Evolutionary conservation across 2,888 invertebrate genomes (phyloP).

Genomic region (Pyralis farinalis): DNA sequence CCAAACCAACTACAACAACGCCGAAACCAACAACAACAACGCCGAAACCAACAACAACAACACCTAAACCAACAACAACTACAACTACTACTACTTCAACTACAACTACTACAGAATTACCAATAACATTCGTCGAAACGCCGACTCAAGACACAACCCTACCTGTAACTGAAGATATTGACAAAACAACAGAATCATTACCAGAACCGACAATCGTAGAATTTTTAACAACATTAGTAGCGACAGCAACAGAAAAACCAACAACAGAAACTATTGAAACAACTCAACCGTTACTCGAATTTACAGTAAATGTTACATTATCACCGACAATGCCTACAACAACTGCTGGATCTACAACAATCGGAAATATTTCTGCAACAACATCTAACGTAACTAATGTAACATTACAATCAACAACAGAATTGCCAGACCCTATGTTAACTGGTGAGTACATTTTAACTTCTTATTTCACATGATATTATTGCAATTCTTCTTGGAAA

Average conservation of each 20-base stretch:
- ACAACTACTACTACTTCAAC: constrained; percentile 25
- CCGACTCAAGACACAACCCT: constrained; percentile 8
- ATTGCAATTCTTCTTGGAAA: no score
- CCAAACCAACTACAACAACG: constrained; percentile 25
- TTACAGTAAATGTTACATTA: constrained; percentile 61
- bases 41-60: constrained; percentile 27
- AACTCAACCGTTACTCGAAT: constrained; percentile 40
- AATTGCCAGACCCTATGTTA: background rate
- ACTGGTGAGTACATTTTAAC: constrained; percentile 6
- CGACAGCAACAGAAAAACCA: constrained; percentile 7
- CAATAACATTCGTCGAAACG: constrained; percentile 15
- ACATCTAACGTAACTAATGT: constrained; percentile 12
- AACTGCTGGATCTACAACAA: constrained; percentile 24
- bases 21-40: constrained; percentile 30
- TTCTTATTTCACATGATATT: background rate
- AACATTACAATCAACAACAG: constrained; percentile 6
- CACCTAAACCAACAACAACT: constrained; percentile 28
- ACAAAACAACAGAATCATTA: constrained; percentile 12
- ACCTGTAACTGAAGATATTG: constrained; percentile 15
- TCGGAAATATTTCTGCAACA: constrained; percentile 32
- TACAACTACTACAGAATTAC: constrained; percentile 10
- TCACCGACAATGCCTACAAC: constrained; percentile 45
- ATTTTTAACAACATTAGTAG: constrained; percentile 9
- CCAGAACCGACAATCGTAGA: constrained; percentile 6
- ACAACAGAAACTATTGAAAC: constrained; percentile 15